Conservation (phyloP, 2,113 vertebrate species). For the Orcinus orca region DNA sequence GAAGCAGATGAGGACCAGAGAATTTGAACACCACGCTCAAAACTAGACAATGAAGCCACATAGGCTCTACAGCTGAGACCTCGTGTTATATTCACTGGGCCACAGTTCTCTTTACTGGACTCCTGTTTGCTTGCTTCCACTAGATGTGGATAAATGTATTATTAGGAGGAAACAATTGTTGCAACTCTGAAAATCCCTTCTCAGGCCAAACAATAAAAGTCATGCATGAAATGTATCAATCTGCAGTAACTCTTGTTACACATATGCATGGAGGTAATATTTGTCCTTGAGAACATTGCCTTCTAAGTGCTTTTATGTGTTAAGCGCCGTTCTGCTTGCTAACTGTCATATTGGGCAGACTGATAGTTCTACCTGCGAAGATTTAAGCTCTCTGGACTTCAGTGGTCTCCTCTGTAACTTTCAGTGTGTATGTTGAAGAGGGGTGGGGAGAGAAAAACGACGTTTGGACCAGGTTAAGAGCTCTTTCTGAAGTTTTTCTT, state of each 20-base stretch:
- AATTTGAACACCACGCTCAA: neutral
- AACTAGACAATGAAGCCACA: neutral
- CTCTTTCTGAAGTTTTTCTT: conserved; percentile 57
- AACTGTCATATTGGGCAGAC: neutral
- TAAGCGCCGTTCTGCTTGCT: neutral
- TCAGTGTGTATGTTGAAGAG: neutral
- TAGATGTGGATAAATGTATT: neutral
- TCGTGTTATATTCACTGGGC: no score
- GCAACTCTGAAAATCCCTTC: neutral
- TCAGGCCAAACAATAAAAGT: neutral
- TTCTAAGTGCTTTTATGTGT: neutral
- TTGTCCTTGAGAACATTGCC: neutral
- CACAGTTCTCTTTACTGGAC: neutral
- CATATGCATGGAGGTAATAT: neutral
- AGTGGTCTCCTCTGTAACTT: neutral
- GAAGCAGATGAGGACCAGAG: neutral
- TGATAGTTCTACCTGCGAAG: neutral
- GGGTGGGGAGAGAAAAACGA: neutral
- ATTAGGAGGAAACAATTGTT: neutral
- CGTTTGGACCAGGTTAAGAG: conserved; percentile 22
- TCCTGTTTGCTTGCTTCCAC: neutral
- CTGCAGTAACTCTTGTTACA: neutral
- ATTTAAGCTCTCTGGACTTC: neutral
- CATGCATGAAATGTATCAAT: neutral
- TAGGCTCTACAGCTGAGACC: neutral